Evolutionary conservation across 2,797 vertebrate species (phyloP).

Genomic region (Acanthiza pusilla): DNA sequence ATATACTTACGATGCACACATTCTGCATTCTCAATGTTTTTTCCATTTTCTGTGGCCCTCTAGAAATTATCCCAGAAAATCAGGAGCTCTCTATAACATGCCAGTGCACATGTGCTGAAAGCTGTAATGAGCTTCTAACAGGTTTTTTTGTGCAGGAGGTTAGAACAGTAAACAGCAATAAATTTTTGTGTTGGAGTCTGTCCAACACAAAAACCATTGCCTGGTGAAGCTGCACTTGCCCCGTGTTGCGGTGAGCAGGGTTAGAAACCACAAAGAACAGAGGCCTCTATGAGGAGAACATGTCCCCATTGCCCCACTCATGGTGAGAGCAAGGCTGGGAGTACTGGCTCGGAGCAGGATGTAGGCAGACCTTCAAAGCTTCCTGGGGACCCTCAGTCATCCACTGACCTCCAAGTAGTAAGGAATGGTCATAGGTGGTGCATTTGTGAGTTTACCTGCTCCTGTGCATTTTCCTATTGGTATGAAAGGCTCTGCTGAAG

Average conservation of each 20-base stretch:
- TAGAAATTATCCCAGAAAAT: background rate
- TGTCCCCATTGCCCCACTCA: background rate
- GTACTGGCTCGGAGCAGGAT: accelerated
- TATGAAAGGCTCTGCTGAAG: background rate
- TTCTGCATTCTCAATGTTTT: background rate
- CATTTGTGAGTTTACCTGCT: background rate
- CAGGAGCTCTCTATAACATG: background rate
- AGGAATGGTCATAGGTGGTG: background rate
- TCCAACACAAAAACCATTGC: background rate
- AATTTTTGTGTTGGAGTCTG: background rate
- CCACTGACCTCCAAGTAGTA: background rate
- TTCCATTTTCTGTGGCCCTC: background rate
- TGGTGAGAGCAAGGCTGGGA: background rate
- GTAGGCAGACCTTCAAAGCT: background rate
- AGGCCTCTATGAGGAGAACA: accelerated
- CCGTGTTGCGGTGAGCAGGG: accelerated
- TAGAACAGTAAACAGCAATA: background rate
- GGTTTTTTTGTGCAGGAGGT: background rate
- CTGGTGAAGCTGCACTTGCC: background rate
- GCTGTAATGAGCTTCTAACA: background rate
- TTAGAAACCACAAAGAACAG: background rate
- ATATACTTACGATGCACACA: background rate
- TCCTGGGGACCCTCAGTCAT: accelerated
- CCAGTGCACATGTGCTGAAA: background rate
- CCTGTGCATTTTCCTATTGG: background rate